Evolutionary conservation across 2,113 vertebrate genomes (phyloP).

Genomic region (Fulica atra): DNA sequence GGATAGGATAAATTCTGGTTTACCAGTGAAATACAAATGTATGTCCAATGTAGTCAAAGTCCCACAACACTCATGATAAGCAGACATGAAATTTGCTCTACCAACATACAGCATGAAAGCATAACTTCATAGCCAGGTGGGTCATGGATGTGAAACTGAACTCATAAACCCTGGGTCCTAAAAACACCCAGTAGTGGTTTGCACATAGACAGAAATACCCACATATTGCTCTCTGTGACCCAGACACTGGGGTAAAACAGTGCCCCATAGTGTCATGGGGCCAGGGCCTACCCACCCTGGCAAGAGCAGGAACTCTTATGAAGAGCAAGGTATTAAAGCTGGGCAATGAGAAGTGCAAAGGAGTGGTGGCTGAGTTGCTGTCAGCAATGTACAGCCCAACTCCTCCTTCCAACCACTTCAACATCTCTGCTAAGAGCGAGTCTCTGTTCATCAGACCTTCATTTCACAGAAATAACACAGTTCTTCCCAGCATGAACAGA

Average conservation of each 20-base stretch:
- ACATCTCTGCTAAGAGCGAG: background rate
- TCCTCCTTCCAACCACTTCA: background rate
- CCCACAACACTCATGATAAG: background rate
- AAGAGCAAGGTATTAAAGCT: background rate
- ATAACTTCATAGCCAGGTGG: background rate
- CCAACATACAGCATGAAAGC: background rate
- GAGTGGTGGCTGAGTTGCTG: background rate
- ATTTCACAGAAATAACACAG: conserved; percentile 2
- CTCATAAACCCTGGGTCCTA: background rate
- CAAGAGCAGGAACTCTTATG: background rate
- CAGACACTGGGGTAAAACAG: background rate
- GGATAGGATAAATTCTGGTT: background rate
- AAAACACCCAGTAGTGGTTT: background rate
- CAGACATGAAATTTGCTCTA: background rate
- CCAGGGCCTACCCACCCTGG: background rate
- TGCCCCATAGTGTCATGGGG: background rate
- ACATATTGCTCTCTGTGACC: background rate
- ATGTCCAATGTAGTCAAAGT: background rate
- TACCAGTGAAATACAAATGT: background rate
- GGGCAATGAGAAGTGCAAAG: background rate
- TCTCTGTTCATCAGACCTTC: background rate
- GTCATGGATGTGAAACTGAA: background rate
- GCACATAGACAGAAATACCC: background rate
- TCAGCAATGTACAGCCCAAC: background rate
- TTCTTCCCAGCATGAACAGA: background rate